phyloP scores from a whole-genome alignment of 2,888 invertebrate genomes.

The Amphipyra tragopoginis region DNA sequence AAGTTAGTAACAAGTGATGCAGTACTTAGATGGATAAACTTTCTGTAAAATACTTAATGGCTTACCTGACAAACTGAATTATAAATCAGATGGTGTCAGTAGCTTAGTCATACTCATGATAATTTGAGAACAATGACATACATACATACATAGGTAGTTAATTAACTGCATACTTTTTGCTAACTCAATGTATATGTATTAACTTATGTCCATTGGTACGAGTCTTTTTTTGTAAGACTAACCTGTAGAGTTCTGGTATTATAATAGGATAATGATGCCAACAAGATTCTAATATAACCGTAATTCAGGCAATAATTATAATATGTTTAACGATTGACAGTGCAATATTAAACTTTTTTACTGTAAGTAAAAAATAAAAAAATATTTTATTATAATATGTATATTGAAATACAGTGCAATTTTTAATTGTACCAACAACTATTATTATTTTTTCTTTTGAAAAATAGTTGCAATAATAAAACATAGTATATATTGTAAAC shows the following conservation, averaged over 20 bases:
- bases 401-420: constrained; percentile 81
- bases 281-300: constrained; percentile 63
- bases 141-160: constrained; percentile 22
- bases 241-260: constrained; percentile 53
- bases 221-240: constrained; percentile 46
- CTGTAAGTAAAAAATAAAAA: constrained; percentile 83
- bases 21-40: constrained; percentile 40
- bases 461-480: constrained; percentile 63
- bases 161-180: constrained; percentile 55
- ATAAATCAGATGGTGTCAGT: constrained; percentile 50
- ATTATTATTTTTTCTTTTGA: constrained; percentile 63
- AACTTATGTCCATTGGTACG: constrained; percentile 53
- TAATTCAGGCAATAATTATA: constrained; percentile 74
- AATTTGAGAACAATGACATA: constrained; percentile 43
- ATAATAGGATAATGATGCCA: constrained; percentile 60
- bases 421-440: constrained; percentile 70
- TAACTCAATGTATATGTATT: constrained; percentile 51
- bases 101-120: constrained; percentile 39
- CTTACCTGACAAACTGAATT: constrained; percentile 50
- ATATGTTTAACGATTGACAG: constrained; percentile 73
- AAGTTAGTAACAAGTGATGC: constrained; percentile 55
- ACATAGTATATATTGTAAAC: constrained; percentile 57
- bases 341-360: constrained; percentile 87
- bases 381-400: constrained; percentile 70
- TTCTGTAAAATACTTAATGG: constrained; percentile 36